Base-by-base conservation (phyloP, 2,113 vertebrate genomes). In the Himantopus leucocephalus region DNA sequence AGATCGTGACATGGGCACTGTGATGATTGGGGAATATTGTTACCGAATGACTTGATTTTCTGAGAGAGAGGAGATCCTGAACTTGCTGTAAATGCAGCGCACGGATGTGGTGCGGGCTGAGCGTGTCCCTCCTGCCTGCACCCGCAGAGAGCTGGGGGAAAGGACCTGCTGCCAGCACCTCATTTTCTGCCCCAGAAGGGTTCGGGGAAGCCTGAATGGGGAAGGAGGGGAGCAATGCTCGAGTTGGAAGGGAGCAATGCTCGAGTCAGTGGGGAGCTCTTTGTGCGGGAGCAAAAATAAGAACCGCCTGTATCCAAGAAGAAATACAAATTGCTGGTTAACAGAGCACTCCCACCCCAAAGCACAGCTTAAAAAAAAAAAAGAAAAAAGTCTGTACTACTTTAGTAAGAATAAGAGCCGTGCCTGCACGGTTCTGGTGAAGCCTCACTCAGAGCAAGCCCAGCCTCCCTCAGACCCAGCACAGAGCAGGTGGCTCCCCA, bases 11-110 rank as follows among this genome's bases (percentile, higher is more conserved):
- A 75, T 23, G 47, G 14, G 79, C 52, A 1, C 0, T 16, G 73
- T 0, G 0, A 8, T 30, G 66, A 6, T 0, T 6, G 35, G 27
- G 67, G 63, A 74, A 30, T 11, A 11, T 41, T 1, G 1, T 9
- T 58, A 85, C 64, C 37, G 5, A 70, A 52, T 0, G 1, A 6
- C 39, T 56, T 0, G 12, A 5, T 81, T 39, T 68, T 75, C 64
- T 14, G 12, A 13, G 76, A 70, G 30, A 63, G 23, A 10, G 55
- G 43, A 48, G 59, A 47, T 37, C 22, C 66, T 10, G 59, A 23
- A 41, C 29, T 81, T 53, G 20, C 2, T 23, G 62, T 19, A 39
- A n/a, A 30, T 10, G 53, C 43, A 5, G 60, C 0, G 0, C 5
- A 17, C 0, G 10, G 64, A 12, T 30, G 47, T 5, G 77, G 53